Percentiles rank a stretch among this genome's conserved stretches.
These are phyloP conservation scores for Saccopteryx bilineata DNA, from an alignment of 2,113 vertebrate genomes.

Conservation along the genomic window DNA sequence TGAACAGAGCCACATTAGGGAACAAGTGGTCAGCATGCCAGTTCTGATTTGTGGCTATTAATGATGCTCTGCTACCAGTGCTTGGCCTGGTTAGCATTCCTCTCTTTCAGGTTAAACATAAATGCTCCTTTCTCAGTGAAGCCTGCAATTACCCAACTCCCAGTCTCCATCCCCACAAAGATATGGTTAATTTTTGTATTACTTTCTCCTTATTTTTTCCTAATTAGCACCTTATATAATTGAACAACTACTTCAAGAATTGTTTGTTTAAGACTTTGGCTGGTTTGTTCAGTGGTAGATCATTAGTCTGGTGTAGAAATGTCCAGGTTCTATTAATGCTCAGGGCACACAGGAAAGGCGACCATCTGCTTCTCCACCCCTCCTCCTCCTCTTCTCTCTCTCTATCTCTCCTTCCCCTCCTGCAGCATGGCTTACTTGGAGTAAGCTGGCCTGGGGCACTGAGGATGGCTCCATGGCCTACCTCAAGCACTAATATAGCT, in stretches of 20 bases:
- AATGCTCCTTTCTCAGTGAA: not conserved
- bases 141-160: not conserved
- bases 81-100: not conserved
- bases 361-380: no score
- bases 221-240: not conserved
- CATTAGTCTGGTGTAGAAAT: no score
- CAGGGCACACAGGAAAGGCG: no score
- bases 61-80: not conserved
- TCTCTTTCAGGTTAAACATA: not conserved
- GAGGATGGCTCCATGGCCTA: no score
- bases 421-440: no score
- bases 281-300: no score
- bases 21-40: not conserved
- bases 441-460: no score
- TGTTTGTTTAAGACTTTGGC: not conserved
- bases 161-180: not conserved
- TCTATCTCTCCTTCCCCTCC: no score
- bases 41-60: not conserved
- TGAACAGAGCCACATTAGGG: not conserved
- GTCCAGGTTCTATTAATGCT: no score
- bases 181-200: not conserved
- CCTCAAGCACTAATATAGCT: no score
- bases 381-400: no score
- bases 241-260: not conserved
- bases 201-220: not conserved